Percentiles rank a stretch among this genome's conserved stretches.
phyloP scores from a whole-genome alignment of 2,113 vertebrate genomes.

The Ornithorhynchus anatinus region DNA sequence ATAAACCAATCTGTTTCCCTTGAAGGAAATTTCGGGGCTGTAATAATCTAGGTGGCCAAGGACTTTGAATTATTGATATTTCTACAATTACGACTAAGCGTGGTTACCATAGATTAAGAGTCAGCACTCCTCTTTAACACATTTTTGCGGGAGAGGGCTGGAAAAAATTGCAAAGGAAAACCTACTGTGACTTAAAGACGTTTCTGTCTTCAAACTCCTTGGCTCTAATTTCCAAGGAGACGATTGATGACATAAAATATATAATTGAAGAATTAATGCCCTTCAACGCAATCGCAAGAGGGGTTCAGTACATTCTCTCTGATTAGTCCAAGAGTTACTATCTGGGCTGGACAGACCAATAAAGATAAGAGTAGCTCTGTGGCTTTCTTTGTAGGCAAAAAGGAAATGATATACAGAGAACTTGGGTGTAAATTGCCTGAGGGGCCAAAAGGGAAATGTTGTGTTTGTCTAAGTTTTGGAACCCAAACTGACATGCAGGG shows the following conservation, averaged over 20 bases:
- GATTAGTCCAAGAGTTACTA: no score
- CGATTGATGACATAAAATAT: not conserved
- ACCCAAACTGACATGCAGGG: no score
- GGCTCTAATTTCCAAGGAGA: not conserved
- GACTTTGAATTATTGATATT: not conserved
- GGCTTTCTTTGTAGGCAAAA: no score
- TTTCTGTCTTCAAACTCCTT: no score
- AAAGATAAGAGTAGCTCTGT: no score
- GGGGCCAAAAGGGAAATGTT: no score
- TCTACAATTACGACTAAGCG: not conserved
- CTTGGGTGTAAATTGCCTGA: no score
- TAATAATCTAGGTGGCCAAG: not conserved
- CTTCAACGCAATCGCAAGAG: not conserved
- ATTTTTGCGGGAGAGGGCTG: not conserved
- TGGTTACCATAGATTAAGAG: not conserved
- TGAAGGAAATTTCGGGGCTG: not conserved
- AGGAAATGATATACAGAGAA: no score
- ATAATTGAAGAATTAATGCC: not conserved
- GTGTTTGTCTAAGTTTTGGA: no score
- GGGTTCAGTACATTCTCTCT: not conserved
- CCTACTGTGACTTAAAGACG: no score
- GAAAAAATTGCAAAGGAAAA: no score
- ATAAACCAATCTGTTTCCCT: not conserved
- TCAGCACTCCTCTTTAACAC: not conserved
- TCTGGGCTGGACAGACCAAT: no score